Conservation (phyloP, 2,888 invertebrate species). For the Branchellion lobata region DNA sequence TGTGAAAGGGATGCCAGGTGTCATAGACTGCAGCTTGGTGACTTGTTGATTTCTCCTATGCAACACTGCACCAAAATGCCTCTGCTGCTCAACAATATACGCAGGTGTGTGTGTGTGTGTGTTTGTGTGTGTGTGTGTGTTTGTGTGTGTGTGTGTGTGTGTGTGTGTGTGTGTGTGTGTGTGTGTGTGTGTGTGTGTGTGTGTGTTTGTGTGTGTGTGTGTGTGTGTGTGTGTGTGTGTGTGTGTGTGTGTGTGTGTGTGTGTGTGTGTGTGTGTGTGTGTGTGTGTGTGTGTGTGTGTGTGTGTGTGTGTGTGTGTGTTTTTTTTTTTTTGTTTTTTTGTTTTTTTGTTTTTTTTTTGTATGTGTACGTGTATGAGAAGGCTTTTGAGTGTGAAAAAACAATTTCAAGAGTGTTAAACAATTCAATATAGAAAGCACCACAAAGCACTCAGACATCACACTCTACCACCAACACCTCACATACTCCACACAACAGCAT, state of each 20-base stretch:
- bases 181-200: too few species aligned
- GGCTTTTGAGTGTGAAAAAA: neutral
- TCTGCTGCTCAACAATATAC: constrained; percentile 67
- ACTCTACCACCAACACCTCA: too few species aligned
- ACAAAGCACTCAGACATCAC: too few species aligned
- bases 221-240: too few species aligned
- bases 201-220: too few species aligned
- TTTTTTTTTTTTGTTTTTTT: neutral
- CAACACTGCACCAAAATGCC: constrained; percentile 70
- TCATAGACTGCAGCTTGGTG: constrained; percentile 69
- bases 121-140: neutral
- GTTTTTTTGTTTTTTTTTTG: neutral
- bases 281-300: constrained; percentile 25
- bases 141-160: too few species aligned
- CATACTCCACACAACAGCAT: too few species aligned
- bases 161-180: too few species aligned
- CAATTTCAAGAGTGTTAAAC: neutral
- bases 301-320: constrained; percentile 15
- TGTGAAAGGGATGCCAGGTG: constrained; percentile 68
- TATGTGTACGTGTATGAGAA: neutral
- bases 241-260: too few species aligned
- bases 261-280: constrained; percentile 12
- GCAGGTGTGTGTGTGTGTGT: neutral
- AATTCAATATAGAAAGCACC: too few species aligned
- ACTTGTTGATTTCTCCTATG: constrained; percentile 69